Percentiles rank a stretch among this genome's conserved stretches.
phyloP scores from a whole-genome alignment of 2,888 invertebrate genomes.

The Ametastegia equiseti region DNA sequence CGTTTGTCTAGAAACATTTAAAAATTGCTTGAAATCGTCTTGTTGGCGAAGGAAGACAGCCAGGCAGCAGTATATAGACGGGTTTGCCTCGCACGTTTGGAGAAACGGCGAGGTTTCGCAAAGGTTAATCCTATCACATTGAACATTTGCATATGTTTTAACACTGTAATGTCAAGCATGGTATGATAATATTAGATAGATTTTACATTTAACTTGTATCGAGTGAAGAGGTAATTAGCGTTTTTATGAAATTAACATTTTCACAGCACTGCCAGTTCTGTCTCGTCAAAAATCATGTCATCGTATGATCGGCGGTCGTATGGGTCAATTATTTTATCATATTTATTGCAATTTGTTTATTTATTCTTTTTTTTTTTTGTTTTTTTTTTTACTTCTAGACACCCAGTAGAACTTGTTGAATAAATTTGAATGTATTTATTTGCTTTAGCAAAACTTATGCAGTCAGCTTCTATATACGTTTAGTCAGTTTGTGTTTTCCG shows the following conservation, averaged over 20 bases:
- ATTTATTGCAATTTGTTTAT: background rate
- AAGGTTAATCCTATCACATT: slow-evolving; percentile 25
- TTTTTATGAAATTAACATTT: slow-evolving; percentile 11
- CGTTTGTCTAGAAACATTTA: background rate
- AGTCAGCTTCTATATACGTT: slow-evolving; percentile 35
- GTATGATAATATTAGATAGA: slow-evolving; percentile 4
- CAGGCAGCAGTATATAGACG: background rate
- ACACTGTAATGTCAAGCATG: background rate
- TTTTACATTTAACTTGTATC: background rate
- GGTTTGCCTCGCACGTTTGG: background rate
- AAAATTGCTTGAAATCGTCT: background rate
- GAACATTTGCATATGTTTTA: slow-evolving; percentile 5
- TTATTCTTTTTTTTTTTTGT: too few species aligned
- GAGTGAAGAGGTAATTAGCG: background rate
- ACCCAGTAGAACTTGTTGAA: slow-evolving; percentile 30
- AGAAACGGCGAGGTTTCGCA: background rate
- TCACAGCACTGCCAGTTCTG: background rate
- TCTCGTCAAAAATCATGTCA: slow-evolving; percentile 3
- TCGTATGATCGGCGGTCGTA: background rate
- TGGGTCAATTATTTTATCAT: background rate
- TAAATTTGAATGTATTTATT: slow-evolving; percentile 34
- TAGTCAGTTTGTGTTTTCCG: slow-evolving; percentile 39
- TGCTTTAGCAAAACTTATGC: slow-evolving; percentile 37
- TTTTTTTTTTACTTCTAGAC: too few species aligned
- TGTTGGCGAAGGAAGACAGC: background rate